Percentiles rank a stretch among this genome's conserved stretches.
These are phyloP conservation scores for Sebastiscus tertius DNA, from an alignment of 2,797 vertebrate genomes.

Conservation along the genomic window DNA sequence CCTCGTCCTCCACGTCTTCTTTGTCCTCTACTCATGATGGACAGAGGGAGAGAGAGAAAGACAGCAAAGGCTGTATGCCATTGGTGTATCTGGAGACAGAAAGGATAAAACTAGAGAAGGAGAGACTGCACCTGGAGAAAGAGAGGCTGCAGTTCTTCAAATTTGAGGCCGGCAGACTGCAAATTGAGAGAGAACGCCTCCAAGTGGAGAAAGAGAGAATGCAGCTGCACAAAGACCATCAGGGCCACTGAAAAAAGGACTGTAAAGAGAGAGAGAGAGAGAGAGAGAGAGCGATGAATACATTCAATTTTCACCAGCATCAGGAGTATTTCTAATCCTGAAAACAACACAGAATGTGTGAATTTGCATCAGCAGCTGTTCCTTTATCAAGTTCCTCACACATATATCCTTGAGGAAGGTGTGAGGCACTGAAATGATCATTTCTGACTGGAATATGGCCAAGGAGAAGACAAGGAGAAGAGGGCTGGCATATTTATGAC, in stretches of 20 bases:
- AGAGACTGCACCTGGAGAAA: constrained; percentile 91
- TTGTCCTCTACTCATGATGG: constrained; percentile 64
- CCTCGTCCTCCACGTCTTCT: constrained; percentile 55
- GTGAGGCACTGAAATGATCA: not conserved
- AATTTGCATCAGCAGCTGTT: constrained; percentile 11
- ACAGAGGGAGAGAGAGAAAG: constrained; percentile 82
- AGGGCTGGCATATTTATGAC: constrained; percentile 25
- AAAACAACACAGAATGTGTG: not conserved
- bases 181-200: constrained; percentile 93
- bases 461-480: constrained; percentile 5
- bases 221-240: constrained; percentile 73
- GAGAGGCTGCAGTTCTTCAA: constrained; percentile 93
- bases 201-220: constrained; percentile 93
- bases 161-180: constrained; percentile 91
- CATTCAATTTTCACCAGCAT: not conserved
- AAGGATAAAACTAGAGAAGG: constrained; percentile 91
- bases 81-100: constrained; percentile 88
- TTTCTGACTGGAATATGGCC: constrained; percentile 10
- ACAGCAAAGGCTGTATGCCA: constrained; percentile 79
- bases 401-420: not conserved
- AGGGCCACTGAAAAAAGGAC: constrained; percentile 33
- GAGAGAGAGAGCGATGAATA: not conserved
- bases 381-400: not conserved
- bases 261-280: not conserved
- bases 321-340: not conserved